Percentiles rank a stretch among this genome's conserved stretches.
phyloP scores from a whole-genome alignment of 2,113 vertebrate species.

The Scytalopus superciliaris region DNA sequence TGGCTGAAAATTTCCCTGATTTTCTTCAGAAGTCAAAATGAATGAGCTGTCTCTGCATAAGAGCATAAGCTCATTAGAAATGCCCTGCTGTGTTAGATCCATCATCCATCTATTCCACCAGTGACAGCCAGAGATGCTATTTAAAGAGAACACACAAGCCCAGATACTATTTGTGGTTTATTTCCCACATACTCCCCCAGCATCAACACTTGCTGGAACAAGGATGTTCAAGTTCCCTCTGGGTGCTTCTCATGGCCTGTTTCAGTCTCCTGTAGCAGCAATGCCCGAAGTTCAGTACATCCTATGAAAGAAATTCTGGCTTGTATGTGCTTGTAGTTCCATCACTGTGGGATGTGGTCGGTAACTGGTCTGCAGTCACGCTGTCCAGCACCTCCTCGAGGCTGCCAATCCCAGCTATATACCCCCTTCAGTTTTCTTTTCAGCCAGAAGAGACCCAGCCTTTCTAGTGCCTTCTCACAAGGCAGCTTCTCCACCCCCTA shows the following conservation, averaged over 20 bases:
- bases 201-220: background rate
- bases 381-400: background rate
- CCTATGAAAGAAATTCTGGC: background rate
- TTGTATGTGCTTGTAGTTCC: background rate
- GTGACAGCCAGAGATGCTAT: background rate
- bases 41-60: background rate
- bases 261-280: background rate
- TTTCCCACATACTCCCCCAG: background rate
- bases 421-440: background rate
- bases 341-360: background rate
- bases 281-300: background rate
- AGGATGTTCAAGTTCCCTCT: background rate
- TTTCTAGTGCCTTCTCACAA: background rate
- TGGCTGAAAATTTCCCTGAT: background rate
- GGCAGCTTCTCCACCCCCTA: background rate
- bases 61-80: background rate
- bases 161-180: background rate
- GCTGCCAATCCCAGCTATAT: accelerated
- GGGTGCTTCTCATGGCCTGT: background rate
- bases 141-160: background rate
- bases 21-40: constrained; percentile 5
- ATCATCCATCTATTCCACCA: background rate
- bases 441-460: background rate
- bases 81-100: background rate
- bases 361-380: background rate